Evolutionary conservation across 2,888 invertebrate genomes (phyloP), one percentile per base, ranked within the genome.

Genomic region (Argyresthia albistria): DNA sequence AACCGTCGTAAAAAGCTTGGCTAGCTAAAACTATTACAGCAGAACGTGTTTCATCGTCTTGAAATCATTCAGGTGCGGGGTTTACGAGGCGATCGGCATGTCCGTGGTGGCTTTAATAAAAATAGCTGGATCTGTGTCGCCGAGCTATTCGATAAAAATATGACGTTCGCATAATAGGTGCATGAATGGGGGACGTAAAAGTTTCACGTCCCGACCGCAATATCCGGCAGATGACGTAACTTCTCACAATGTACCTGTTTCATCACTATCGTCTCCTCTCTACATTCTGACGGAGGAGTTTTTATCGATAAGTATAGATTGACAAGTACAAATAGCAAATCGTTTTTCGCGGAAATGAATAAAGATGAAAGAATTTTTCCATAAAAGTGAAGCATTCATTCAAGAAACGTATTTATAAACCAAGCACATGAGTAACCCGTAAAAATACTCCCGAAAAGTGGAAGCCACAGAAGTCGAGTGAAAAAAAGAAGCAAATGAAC

Each of bases 171-270:
- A 64, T 64, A 62, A 61, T 63, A 63, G 60, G 66, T 65, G 46
- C 53, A 51, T 37, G 54, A 50, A 49, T 50, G 63, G 61, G 64
- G 60, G 61, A 63, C 67, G 66, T 73, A 71, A 75, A 73, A 69
- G 62, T 71, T 72, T 74, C 67, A 72, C 64, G 67, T 63, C 60
- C 61, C 58, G 61, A 59, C 62, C 60, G 64, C 66, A 65, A 67
- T 67, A 65, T 65, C 67, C 65, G 66, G 61, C 37, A 45, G 45
- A 45, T n/a, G 45, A 45, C 45, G 14, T 52, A 46, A 45, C 51
- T 51, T 46, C 39, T 11, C 15, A 39, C 36, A 45, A 15, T 25
- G 25, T 25, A 25, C 25, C 25, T 25, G 25, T 25, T 6, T 25
- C 25, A 6, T 25, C 25, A 25, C 25, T 25, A 25, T 25, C 25